A percentile compares a stretch with the other conserved stretches of the same genome.
Conservation (phyloP, 2,113 vertebrate genomes). For the Glaucomys volans region DNA sequence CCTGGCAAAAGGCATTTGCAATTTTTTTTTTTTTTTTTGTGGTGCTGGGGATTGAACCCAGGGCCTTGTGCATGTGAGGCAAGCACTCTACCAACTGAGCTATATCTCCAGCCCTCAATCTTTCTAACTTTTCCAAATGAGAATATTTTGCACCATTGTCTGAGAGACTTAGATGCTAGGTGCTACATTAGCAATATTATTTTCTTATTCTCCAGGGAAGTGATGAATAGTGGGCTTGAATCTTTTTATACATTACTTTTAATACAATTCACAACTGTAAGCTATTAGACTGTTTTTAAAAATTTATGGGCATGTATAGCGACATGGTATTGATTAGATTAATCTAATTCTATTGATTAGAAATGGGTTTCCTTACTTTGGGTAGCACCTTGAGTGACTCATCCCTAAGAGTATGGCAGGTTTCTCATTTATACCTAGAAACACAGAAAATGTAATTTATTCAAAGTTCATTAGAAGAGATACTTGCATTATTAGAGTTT, state of each 20-base stretch:
- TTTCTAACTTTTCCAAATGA: background rate
- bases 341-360: too few species aligned
- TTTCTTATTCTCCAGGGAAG: background rate
- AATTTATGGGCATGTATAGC: background rate
- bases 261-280: background rate
- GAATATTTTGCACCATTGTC: background rate
- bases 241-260: background rate
- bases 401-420: background rate
- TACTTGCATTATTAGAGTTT: background rate
- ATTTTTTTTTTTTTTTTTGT: too few species aligned
- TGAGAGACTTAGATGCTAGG: background rate
- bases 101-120: too few species aligned
- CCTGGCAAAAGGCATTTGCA: too few species aligned
- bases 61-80: too few species aligned
- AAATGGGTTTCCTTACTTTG: background rate
- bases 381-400: background rate
- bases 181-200: background rate
- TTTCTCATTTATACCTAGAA: background rate
- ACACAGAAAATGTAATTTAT: background rate
- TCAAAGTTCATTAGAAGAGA: background rate
- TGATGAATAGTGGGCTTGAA: background rate
- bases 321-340: too few species aligned
- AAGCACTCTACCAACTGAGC: too few species aligned
- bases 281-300: background rate
- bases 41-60: too few species aligned